A percentile compares a stretch with the other conserved stretches of the same genome.
These are phyloP conservation scores for Callospermophilus lateralis DNA, from an alignment of 2,113 vertebrate species.

Conservation along the genomic window DNA sequence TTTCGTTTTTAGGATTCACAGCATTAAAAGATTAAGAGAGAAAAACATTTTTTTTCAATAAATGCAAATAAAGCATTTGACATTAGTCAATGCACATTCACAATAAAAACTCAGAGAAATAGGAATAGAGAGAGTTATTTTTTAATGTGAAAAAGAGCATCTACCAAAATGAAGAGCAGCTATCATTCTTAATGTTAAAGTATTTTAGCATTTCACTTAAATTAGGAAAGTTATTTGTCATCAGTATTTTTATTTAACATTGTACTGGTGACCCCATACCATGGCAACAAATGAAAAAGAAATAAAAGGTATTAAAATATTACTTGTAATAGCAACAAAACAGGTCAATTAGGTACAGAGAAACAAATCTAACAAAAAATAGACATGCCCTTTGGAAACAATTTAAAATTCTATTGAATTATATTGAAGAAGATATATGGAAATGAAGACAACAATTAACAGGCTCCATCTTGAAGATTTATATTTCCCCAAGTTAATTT, in stretches of 20 bases:
- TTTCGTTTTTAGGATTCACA: neutral
- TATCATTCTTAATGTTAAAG: neutral
- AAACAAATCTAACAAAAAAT: neutral
- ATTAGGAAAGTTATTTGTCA: neutral
- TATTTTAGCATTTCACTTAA: constrained; percentile 39
- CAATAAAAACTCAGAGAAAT: neutral
- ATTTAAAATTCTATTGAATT: constrained; percentile 22
- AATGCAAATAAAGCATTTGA: constrained; percentile 14
- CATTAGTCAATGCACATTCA: neutral
- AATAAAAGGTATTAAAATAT: neutral
- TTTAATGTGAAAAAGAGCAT: neutral
- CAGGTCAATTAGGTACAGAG: neutral
- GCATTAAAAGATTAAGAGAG: neutral
- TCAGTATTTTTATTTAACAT: neutral
- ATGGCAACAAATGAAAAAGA: neutral
- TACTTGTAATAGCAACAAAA: neutral
- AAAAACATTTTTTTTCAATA: constrained; percentile 31
- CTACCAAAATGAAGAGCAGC: neutral
- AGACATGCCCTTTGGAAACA: neutral
- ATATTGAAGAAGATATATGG: neutral
- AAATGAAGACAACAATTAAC: constrained; percentile 16
- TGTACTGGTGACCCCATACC: neutral
- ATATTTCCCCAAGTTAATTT: constrained; percentile 9
- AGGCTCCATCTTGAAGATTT: neutral
- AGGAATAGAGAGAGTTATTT: neutral